Base-by-base conservation (phyloP, 2,888 invertebrate genomes). In the Tetranychus piercei region DNA sequence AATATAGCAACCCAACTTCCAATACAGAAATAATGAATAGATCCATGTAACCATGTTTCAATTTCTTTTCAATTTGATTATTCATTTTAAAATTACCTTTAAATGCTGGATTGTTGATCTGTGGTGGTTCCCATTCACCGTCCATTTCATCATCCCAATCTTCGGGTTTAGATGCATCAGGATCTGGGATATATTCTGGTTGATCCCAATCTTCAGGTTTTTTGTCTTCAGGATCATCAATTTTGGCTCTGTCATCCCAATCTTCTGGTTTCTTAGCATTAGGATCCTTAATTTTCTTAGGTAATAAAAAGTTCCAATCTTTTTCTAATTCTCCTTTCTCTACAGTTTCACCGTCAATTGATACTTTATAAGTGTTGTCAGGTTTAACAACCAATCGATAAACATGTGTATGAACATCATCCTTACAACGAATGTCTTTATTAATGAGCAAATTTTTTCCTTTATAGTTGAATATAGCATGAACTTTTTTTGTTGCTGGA, bases 141-240 rank as follows among this genome's bases (percentile, higher is more conserved):
- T 95, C 94, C 93, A 95, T 94, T 85, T 99, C 97, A 84, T 99
- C 97, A 81, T 99, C 97, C 99, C 99, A 99, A 84, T 99, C 96
- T 79, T 96, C 96, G 3, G 97, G 97, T 84, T 96, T 96, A 81
- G 88, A 88, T 77, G 96, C 96, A 81, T 95, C 94, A 2, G 96
- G 94, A 84, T 97, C 96, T 43, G 95, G 89, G 81, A 99, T 95
- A 85, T 95, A 94, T 83, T 99, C 94, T 72, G 97, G 92, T 84
- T 96, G 92, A 79, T 99, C 99, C 96, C 96, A 99, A 82, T 97
- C 93, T 78, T 92, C 95, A 67, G 96, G 95, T 83, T 99, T 99
- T 79, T 85, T 88, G 85, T 99, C 99, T 65, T 90, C 90, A 0
- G 94, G 94, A 83, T 99, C 99, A 77, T 95, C 89, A 81, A 99